Evolutionary conservation across 2,888 invertebrate species (phyloP).

Genomic region (Hypsopygia costalis): DNA sequence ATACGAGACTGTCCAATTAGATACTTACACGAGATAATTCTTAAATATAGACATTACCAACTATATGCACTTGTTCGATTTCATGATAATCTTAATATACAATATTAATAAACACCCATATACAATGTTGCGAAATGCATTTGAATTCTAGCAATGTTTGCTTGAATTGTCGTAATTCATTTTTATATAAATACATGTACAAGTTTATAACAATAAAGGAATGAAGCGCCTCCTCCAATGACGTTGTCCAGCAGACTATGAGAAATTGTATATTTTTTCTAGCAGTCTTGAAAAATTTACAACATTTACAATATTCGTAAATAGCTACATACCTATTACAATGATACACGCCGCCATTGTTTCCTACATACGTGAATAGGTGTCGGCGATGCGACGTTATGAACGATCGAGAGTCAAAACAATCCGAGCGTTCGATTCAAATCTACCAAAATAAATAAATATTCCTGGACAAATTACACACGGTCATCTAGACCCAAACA

Average conservation of each 20-base stretch:
- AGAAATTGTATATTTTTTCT: slow-evolving; percentile 1
- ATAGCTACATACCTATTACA: not conserved
- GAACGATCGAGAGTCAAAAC: too few relatives aligned
- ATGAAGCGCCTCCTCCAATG: slow-evolving; percentile 21
- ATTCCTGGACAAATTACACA: too few relatives aligned
- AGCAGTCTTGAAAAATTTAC: slow-evolving; percentile 8
- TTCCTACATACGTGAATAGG: too few relatives aligned
- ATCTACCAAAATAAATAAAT: too few relatives aligned
- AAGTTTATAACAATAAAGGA: slow-evolving; percentile 31
- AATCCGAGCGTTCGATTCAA: too few relatives aligned
- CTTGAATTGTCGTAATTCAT: slow-evolving; percentile 38
- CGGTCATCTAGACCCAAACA: too few relatives aligned
- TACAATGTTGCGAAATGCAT: slow-evolving; percentile 58
- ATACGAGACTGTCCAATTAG: slow-evolving; percentile 21
- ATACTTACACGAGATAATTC: slow-evolving; percentile 27
- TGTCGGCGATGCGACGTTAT: too few relatives aligned
- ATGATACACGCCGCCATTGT: not conserved
- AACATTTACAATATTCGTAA: slow-evolving; percentile 5
- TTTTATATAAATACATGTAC: slow-evolving; percentile 37
- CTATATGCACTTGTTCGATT: slow-evolving; percentile 68
- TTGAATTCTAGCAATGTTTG: slow-evolving; percentile 24
- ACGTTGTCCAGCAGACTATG: not conserved
- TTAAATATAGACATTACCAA: slow-evolving; percentile 32
- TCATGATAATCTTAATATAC: slow-evolving; percentile 62
- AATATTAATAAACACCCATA: slow-evolving; percentile 48